These are phyloP conservation scores for Chionodraco myersi DNA, from an alignment of 2,113 vertebrate genomes.

Conservation along the genomic window DNA sequence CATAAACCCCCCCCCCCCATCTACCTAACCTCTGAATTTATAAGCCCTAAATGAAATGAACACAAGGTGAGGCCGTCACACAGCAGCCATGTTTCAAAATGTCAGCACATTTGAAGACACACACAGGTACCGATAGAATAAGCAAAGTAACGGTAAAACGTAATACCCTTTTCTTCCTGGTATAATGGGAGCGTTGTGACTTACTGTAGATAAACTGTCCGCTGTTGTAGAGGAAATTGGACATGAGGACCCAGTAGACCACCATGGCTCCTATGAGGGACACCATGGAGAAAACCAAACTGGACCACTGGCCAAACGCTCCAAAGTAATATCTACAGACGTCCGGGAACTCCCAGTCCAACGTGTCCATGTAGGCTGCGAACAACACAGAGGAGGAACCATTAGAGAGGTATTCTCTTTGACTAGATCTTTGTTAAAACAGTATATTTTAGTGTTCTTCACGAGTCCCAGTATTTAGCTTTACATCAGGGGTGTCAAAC, in stretches of 20 bases:
- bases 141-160: no score
- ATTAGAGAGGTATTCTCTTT: background rate
- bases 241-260: constrained; percentile 99
- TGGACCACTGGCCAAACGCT: constrained; percentile 93
- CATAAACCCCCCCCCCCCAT: no score
- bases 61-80: background rate
- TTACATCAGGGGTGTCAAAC: no score
- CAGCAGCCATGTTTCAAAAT: background rate
- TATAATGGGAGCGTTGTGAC: constrained; percentile 60
- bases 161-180: background rate
- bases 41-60: background rate
- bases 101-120: background rate
- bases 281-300: constrained; percentile 94
- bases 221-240: constrained; percentile 96
- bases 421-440: background rate
- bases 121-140: background rate
- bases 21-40: background rate
- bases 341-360: constrained; percentile 95
- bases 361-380: constrained; percentile 88
- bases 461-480: background rate
- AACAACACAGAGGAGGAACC: constrained; percentile 8
- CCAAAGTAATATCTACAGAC: constrained; percentile 97
- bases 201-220: constrained; percentile 97
- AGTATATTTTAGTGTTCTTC: background rate
- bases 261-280: constrained; percentile 97